Base-by-base conservation (phyloP, 2,797 vertebrate genomes). In the Macropus fuliginosus region DNA sequence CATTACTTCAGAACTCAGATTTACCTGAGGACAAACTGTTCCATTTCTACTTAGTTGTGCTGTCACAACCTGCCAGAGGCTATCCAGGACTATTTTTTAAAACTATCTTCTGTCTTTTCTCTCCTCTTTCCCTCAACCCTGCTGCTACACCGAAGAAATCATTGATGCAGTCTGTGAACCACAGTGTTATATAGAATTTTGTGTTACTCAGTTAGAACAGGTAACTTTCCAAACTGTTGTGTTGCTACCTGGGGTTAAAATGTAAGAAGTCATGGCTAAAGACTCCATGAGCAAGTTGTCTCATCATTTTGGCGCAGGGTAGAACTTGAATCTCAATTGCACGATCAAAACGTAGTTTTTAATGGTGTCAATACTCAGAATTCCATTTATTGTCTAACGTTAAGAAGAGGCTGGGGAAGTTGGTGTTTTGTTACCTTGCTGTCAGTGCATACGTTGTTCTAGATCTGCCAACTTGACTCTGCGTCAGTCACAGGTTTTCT, bases 371-470 rank as follows among this genome's bases (percentile, higher is more conserved):
- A 89, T 57, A 74, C 3, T 59, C 54, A 0, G 74, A 94, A 81
- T 31, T 93, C 16, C 74, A 40, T 81, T 97, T 55, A 94, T 94
- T 54, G 89, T 66, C 54, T 94, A 34, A 54, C 94, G 91, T 56
- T 92, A 24, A 24, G 54, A 97, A 95, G 54, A 93, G 89, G 16
- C 55, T 92, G 27, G 52, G 59, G 56, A 59, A 66, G 91, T 55
- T 59, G 21, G 14, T 92, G 10, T 40, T 12, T 1, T 89, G 55
- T 87, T 62, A 62, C 59, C 34, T 34, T 87, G 0, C 40, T 27
- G 16, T 81, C 40, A 81, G 27, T 24, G 3, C 50, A 87, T 87
- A 28, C 16, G 27, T 46, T 50, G 9, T 50, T 50, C 24, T 87
- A 87, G 21, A 46, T 87, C 40, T 28, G 3, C 40, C 9, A 27